phyloP scores from a whole-genome alignment of 2,113 vertebrate genomes.

The Laticauda laticaudata region DNA sequence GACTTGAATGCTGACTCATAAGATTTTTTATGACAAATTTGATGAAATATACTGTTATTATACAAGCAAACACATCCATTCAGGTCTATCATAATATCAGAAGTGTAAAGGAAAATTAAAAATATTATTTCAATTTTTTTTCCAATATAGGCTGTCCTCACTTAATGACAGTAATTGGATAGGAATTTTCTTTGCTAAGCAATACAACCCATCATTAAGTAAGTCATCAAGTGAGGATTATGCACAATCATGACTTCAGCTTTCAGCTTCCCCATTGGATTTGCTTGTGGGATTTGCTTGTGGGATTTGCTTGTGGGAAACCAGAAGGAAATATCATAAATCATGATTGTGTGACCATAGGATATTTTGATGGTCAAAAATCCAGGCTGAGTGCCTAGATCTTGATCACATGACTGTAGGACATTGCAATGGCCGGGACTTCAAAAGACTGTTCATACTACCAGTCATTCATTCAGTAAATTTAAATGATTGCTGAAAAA shows the following conservation, averaged over 20 bases:
- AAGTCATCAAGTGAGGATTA: background rate
- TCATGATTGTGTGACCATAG: background rate
- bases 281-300: background rate
- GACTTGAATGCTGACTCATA: background rate
- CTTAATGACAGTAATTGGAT: background rate
- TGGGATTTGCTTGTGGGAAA: background rate
- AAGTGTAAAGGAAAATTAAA: background rate
- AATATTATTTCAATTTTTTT: background rate
- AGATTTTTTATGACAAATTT: background rate
- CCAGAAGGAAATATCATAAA: background rate
- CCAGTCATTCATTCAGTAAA: background rate
- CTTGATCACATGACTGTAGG: background rate
- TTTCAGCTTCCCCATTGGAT: background rate
- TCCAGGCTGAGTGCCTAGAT: background rate
- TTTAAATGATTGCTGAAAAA: background rate
- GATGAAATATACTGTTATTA: background rate
- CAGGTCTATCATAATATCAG: background rate
- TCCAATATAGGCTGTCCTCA: background rate
- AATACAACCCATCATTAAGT: background rate
- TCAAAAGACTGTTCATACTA: background rate
- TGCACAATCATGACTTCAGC: background rate
- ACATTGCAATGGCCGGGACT: background rate
- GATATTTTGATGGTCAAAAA: background rate
- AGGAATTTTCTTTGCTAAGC: background rate
- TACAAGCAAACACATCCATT: background rate